A percentile compares a stretch with the other conserved stretches of the same genome.
Conservation (phyloP, 2,888 invertebrate species). For the Brachyptera putata region DNA sequence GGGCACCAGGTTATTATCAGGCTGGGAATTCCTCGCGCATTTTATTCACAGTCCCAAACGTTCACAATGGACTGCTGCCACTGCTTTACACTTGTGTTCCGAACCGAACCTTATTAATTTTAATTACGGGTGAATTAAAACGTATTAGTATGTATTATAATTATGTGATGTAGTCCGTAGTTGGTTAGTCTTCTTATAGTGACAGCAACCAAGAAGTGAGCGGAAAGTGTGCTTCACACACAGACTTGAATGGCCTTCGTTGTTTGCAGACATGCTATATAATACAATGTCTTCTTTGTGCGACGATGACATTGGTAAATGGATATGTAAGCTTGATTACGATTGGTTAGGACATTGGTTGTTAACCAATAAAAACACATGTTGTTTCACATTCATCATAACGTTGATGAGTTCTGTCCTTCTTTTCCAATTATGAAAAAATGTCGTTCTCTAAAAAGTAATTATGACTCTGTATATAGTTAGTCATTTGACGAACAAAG, state of each 20-base stretch:
- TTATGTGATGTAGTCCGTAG: background rate
- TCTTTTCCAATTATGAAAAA: conserved; percentile 3
- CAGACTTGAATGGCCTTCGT: conserved; percentile 16
- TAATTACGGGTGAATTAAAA: conserved; percentile 4
- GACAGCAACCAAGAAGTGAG: background rate
- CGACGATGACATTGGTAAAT: conserved; percentile 20
- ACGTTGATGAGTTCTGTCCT: conserved; percentile 11
- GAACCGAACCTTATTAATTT: conserved; percentile 6
- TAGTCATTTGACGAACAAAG: background rate
- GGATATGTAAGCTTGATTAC: conserved; percentile 19
- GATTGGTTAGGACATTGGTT: conserved; percentile 20
- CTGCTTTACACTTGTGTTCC: conserved; percentile 1
- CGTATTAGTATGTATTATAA: background rate
- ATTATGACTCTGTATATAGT: background rate
- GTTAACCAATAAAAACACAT: conserved; percentile 18
- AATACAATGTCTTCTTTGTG: conserved; percentile 8
- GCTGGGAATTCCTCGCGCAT: conserved; percentile 1
- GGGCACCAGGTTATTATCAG: conserved; percentile 3
- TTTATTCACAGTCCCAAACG: background rate
- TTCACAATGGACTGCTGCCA: background rate
- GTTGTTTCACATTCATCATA: conserved; percentile 12
- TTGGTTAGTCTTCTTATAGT: background rate
- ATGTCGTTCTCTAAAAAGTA: conserved; percentile 7
- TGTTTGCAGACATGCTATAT: background rate
- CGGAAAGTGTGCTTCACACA: conserved; percentile 4